A percentile compares a stretch with the other conserved stretches of the same genome.
phyloP scores from a whole-genome alignment of 2,888 invertebrate species.

The Lepidocyrtinus sp. region DNA sequence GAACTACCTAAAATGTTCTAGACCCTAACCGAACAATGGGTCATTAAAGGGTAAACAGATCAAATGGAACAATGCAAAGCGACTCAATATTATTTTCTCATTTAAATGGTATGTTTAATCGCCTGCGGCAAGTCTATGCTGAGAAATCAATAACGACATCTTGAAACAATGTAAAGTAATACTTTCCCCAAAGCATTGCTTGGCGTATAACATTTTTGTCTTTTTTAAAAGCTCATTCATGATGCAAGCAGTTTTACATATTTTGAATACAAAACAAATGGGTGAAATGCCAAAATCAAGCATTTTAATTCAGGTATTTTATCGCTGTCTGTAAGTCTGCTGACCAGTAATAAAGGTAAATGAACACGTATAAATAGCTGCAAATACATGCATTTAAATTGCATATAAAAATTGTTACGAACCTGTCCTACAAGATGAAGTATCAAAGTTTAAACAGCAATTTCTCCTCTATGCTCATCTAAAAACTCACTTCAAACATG shows the following conservation, averaged over 20 bases:
- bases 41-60: background rate
- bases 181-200: background rate
- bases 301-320: slow-evolving; percentile 10
- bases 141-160: background rate
- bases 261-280: too few relatives aligned
- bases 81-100: background rate
- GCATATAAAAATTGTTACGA: background rate
- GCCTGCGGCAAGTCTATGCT: background rate
- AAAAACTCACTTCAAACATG: too few relatives aligned
- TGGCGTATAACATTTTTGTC: background rate
- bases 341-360: slow-evolving; percentile 3
- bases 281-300: background rate
- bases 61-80: background rate
- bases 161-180: background rate
- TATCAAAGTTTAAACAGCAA: slow-evolving; percentile 24
- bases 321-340: slow-evolving; percentile 14
- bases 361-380: background rate
- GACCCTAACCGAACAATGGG: too few relatives aligned
- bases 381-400: slow-evolving; percentile 1
- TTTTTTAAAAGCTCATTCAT: too few relatives aligned
- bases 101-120: background rate
- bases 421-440: slow-evolving; percentile 44
- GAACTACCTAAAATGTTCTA: too few relatives aligned
- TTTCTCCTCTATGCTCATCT: slow-evolving; percentile 50
- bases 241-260: too few relatives aligned